phyloP scores from a whole-genome alignment of 2,888 invertebrate genomes.

The Pegoplata infirma region DNA sequence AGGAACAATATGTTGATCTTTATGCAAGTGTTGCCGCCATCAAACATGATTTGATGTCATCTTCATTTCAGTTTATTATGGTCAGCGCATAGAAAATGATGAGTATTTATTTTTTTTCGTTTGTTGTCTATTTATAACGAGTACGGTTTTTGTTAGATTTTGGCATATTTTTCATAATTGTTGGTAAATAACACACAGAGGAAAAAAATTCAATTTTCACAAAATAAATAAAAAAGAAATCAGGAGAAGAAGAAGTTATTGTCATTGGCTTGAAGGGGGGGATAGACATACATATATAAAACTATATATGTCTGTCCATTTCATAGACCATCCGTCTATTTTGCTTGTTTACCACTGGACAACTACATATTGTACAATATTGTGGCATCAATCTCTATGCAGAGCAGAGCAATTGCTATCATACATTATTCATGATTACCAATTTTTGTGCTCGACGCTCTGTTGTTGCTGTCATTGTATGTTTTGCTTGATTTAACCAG shows the following conservation, averaged over 20 bases:
- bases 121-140: background rate
- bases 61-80: conserved; percentile 72
- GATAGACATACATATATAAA: too few relatives aligned
- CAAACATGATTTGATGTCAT: conserved; percentile 76
- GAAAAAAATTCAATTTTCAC: background rate
- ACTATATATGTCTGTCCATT: background rate
- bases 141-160: conserved; percentile 30
- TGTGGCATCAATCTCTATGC: conserved; percentile 55
- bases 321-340: background rate
- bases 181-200: background rate
- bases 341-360: background rate
- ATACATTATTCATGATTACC: conserved; percentile 61
- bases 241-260: conserved; percentile 6
- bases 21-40: conserved; percentile 75
- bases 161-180: conserved; percentile 52
- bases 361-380: background rate
- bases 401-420: conserved; percentile 61
- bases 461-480: conserved; percentile 1
- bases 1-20: conserved; percentile 64
- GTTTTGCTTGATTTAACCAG: conserved; percentile 20
- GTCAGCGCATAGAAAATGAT: conserved; percentile 45
- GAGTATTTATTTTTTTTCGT: background rate
- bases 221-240: background rate
- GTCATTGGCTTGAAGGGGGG: background rate
- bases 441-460: conserved; percentile 38